phyloP scores from a whole-genome alignment of 1,140 invertebrate species.

The Amphibalanus amphitrite region DNA sequence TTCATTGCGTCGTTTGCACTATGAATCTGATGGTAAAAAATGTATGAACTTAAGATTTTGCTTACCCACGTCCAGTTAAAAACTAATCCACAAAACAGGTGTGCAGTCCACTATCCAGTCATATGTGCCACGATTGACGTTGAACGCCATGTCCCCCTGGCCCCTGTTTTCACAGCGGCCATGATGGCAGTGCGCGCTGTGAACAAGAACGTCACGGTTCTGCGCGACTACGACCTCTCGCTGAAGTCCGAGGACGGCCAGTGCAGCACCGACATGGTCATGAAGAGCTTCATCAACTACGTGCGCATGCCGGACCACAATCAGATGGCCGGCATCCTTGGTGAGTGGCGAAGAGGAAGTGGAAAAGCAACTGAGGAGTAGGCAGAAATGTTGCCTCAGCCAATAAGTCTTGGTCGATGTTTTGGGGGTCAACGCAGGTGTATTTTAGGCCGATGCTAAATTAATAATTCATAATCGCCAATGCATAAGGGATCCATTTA shows the following conservation, averaged over 20 bases:
- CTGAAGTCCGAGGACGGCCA: constrained; percentile 43
- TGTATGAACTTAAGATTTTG: background rate
- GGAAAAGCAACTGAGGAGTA: too few relatives aligned
- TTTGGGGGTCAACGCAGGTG: too few relatives aligned
- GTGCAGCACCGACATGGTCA: constrained; percentile 54
- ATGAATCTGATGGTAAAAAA: background rate
- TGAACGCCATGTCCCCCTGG: background rate
- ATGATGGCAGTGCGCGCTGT: constrained; percentile 43
- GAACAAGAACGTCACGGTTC: constrained; percentile 39
- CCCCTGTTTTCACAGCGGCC: constrained; percentile 31
- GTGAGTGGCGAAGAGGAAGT: constrained; percentile 22
- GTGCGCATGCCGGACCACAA: constrained; percentile 32
- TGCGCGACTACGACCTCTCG: constrained; percentile 41
- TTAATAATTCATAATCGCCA: too few relatives aligned
- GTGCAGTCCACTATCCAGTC: background rate
- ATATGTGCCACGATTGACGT: too few relatives aligned
- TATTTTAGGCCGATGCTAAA: too few relatives aligned
- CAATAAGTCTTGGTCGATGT: too few relatives aligned
- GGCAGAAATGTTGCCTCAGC: too few relatives aligned
- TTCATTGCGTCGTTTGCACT: background rate
- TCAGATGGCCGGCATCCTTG: constrained; percentile 50
- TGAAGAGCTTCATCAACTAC: constrained; percentile 60
- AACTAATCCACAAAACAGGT: background rate
- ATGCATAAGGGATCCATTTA: too few relatives aligned
- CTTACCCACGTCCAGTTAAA: background rate